Conservation (phyloP, 1,140 invertebrate species). For the Heliothis virescens region DNA sequence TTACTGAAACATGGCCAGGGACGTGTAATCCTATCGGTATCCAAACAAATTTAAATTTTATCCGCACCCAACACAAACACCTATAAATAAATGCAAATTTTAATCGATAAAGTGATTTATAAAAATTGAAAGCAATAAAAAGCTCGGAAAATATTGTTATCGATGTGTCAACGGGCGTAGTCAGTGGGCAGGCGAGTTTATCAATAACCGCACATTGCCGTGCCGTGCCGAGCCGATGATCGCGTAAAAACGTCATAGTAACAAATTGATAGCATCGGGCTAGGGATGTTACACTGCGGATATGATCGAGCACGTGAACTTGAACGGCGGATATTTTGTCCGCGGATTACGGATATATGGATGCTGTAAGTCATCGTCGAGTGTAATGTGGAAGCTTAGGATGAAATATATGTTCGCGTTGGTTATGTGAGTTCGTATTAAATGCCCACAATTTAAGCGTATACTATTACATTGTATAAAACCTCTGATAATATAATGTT, state of each 20-base stretch:
- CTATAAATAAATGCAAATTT: slow-evolving; percentile 40
- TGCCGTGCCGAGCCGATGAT: slow-evolving; percentile 3
- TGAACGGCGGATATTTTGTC: slow-evolving; percentile 31
- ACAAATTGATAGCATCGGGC: slow-evolving; percentile 40
- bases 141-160: slow-evolving; percentile 34
- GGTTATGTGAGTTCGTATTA: background rate
- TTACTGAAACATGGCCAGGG: slow-evolving; percentile 14
- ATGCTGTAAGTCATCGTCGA: slow-evolving; percentile 12
- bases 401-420: background rate
- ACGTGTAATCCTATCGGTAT: slow-evolving; percentile 34
- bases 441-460: too few species aligned
- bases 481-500: too few species aligned
- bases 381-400: background rate
- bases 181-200: slow-evolving; percentile 36
- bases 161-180: slow-evolving; percentile 33
- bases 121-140: slow-evolving; percentile 38
- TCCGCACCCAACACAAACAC: background rate
- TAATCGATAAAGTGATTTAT: slow-evolving; percentile 45
- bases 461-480: too few species aligned
- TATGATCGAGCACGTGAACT: slow-evolving; percentile 31
- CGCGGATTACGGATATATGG: slow-evolving; percentile 19
- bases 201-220: slow-evolving; percentile 38
- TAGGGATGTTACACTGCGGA: slow-evolving; percentile 12
- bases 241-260: slow-evolving; percentile 32
- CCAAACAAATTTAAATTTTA: slow-evolving; percentile 40